Evolutionary conservation across 2,113 vertebrate species (phyloP), one percentile per base, ranked within the genome.

Genomic region (Callorhinus ursinus): DNA sequence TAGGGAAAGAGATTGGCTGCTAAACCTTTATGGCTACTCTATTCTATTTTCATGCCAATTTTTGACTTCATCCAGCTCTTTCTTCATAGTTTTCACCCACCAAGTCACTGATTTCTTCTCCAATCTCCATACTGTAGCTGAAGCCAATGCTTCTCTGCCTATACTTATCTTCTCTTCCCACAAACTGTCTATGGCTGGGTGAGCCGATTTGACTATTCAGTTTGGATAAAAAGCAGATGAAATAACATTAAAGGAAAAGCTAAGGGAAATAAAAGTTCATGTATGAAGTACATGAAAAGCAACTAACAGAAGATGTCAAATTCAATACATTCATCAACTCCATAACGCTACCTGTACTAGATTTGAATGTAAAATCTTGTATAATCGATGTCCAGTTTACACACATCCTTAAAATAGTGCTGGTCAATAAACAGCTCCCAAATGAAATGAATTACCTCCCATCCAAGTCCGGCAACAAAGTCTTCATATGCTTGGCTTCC

Each of bases 401-500:
- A 72, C 4, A 72, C 1, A 77, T 53, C 26, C 65, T 80, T 88
- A 88, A 86, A 86, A 83, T 46, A 89, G 2, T 46, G 1, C 22
- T 72, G 24, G 57, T 81, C 8, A 87, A 15, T 31, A 77, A 92
- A 90, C 12, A 88, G 6, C 36, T 26, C 72, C 11, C 31, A n/a
- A 85, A 77, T 53, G 53, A 90, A 61, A 51, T 81, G 16, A 82
- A 77, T 99, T 99, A 99, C 99, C 99, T 99, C 99, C 99, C 99
- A 99, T 98, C 99, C 99, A 71, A 99, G 99, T 84, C 99, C 99
- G 92, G 99, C 99, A 31, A 99, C 99, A 97, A 99, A 99, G 96
- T 99, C 99, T 98, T 99, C 99, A 86, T 99, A 99, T 0, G 99
- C 99, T 98, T 99, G 99, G 98, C 99, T 99, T 98, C 99, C 99